Evolutionary conservation across 2,113 vertebrate genomes (phyloP).

Genomic region (Prionailurus bengalensis): DNA sequence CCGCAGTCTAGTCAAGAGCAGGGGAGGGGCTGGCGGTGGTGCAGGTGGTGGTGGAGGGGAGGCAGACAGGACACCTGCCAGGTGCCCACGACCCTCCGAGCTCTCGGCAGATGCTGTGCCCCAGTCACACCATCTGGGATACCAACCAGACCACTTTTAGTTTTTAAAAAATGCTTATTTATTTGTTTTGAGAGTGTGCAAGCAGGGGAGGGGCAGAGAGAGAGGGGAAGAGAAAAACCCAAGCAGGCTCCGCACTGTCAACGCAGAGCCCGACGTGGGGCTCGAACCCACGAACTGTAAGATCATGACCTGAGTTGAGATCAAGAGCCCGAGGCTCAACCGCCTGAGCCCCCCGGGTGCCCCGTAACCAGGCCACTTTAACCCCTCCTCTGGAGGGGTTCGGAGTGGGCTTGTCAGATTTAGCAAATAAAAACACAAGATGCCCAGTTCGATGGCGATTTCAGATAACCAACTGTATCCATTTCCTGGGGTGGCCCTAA

Average conservation of each 20-base stretch:
- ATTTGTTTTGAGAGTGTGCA: too few species aligned
- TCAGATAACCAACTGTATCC: background rate
- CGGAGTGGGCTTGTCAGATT: background rate
- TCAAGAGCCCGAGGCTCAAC: too few species aligned
- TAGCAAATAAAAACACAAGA: background rate
- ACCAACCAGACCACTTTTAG: background rate
- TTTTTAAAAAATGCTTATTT: too few species aligned
- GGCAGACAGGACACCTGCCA: rapidly evolving
- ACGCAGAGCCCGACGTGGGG: too few species aligned
- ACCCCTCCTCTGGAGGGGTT: rapidly evolving
- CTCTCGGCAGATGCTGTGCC: background rate
- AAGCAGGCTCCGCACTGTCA: too few species aligned
- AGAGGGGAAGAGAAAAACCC: too few species aligned
- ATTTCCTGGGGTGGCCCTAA: background rate
- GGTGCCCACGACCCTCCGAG: rapidly evolving
- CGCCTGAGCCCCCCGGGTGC: too few species aligned
- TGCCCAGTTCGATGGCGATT: background rate
- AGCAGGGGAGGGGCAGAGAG: too few species aligned
- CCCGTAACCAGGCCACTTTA: background rate
- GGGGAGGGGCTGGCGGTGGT: background rate
- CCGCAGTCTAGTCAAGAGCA: rapidly evolving
- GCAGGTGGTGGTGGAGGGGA: background rate
- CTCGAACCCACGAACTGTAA: too few species aligned
- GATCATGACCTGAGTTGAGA: too few species aligned
- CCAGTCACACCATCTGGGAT: rapidly evolving